phyloP scores from a whole-genome alignment of 2,888 invertebrate species.

The Ennomos erosarius region DNA sequence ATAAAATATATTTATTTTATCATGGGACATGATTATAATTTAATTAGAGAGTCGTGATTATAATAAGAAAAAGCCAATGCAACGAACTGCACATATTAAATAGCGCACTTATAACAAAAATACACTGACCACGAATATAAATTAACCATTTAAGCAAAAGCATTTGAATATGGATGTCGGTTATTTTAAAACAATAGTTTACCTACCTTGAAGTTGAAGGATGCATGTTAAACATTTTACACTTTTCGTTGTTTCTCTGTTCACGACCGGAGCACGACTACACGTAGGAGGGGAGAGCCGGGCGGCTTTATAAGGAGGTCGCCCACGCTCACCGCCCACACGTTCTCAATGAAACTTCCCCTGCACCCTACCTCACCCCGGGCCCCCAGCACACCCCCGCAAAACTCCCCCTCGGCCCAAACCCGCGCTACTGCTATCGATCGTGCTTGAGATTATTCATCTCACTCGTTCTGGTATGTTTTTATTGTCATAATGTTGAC shows the following conservation, averaged over 20 bases:
- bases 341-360: constrained; percentile 88
- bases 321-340: constrained; percentile 87
- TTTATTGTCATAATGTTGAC: constrained; percentile 36
- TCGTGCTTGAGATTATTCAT: constrained; percentile 81
- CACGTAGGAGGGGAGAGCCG: constrained; percentile 65
- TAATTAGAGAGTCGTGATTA: too few species aligned
- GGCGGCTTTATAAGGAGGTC: constrained; percentile 76
- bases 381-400: constrained; percentile 47
- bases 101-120: too few species aligned
- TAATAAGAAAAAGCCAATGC: too few species aligned
- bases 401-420: constrained; percentile 50
- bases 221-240: constrained; percentile 71
- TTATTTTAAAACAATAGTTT: constrained; percentile 24
- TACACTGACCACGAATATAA: too few species aligned
- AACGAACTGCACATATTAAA: too few species aligned
- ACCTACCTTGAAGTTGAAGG: constrained; percentile 71
- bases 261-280: constrained; percentile 70
- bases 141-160: too few species aligned
- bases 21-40: too few species aligned
- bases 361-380: constrained; percentile 50
- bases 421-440: constrained; percentile 73
- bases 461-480: constrained; percentile 64
- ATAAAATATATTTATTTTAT: too few species aligned
- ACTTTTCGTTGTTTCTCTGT: constrained; percentile 56
- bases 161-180: too few species aligned